Evolutionary conservation across 2,888 invertebrate species (phyloP).

Genomic region (Cephonodes hylas): DNA sequence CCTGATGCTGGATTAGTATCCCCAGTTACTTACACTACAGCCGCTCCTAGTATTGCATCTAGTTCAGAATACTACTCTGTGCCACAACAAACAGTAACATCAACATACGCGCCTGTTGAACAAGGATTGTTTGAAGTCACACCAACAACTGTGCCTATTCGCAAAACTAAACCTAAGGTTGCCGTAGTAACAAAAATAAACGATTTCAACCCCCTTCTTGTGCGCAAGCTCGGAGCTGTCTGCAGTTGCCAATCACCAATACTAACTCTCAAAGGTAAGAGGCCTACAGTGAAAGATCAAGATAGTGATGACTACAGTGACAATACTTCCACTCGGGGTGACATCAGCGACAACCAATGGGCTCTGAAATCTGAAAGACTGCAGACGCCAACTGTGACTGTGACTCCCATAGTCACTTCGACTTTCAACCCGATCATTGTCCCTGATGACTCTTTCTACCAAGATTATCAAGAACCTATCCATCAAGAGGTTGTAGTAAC

Average conservation of each 20-base stretch:
- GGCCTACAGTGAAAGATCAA: conserved; percentile 53
- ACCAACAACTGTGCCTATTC: conserved; percentile 46
- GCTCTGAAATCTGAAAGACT: conserved; percentile 48
- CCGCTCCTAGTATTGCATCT: conserved; percentile 50
- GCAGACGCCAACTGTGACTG: conserved; percentile 42
- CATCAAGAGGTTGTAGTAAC: conserved; percentile 51
- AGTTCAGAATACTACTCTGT: conserved; percentile 46
- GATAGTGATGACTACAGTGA: conserved; percentile 55
- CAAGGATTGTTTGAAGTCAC: conserved; percentile 68
- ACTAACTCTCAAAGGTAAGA: conserved; percentile 72
- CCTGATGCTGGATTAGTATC: conserved; percentile 61
- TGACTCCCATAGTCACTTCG: conserved; percentile 56
- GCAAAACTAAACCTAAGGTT: conserved; percentile 72
- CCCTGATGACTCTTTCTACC: conserved; percentile 73
- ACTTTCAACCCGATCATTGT: conserved; percentile 75
- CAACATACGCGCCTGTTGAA: conserved; percentile 57
- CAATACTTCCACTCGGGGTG: conserved; percentile 54
- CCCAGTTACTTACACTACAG: conserved; percentile 59
- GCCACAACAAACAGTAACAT: conserved; percentile 43
- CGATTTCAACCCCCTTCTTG: conserved; percentile 85
- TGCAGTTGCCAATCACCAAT: conserved; percentile 85
- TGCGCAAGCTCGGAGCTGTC: conserved; percentile 86
- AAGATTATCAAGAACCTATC: conserved; percentile 61
- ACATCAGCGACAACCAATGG: conserved; percentile 49
- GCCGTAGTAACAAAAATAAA: conserved; percentile 85